Evolutionary conservation across 2,888 invertebrate genomes (phyloP).

Genomic region (Chrysolina haemoptera): DNA sequence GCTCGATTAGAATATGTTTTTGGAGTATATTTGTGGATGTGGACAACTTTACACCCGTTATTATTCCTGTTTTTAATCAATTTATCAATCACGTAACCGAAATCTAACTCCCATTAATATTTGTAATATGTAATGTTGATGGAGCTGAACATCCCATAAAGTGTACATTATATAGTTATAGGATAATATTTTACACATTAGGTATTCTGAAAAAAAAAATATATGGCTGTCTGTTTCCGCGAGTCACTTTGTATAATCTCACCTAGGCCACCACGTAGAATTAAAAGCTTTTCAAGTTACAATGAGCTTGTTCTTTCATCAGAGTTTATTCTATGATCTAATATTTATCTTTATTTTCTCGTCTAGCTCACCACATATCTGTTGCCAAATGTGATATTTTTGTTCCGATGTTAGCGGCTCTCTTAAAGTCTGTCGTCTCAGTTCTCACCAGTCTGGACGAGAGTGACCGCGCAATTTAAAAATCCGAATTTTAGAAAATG

Average conservation of each 20-base stretch:
- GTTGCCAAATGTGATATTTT: constrained; percentile 72
- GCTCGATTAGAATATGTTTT: too few species aligned
- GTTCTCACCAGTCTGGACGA: constrained; percentile 66
- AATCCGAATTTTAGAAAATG: constrained; percentile 44
- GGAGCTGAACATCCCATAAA: neutral
- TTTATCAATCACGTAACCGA: neutral
- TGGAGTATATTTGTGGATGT: too few species aligned
- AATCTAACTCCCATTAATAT: neutral
- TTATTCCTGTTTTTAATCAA: neutral
- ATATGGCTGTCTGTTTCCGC: neutral
- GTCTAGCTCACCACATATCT: constrained; percentile 67
- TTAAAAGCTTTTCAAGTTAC: constrained; percentile 27
- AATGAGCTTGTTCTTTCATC: constrained; percentile 38
- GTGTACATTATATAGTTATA: neutral
- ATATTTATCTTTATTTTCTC: constrained; percentile 68
- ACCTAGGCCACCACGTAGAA: constrained; percentile 32
- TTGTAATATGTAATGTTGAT: neutral
- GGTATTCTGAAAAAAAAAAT: too few species aligned
- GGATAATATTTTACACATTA: too few species aligned
- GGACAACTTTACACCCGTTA: too few species aligned
- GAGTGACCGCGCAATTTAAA: constrained; percentile 54
- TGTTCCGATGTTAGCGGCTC: constrained; percentile 66
- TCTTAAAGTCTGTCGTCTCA: constrained; percentile 64
- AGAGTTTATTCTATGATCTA: constrained; percentile 58
- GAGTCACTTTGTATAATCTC: neutral